phyloP scores from a whole-genome alignment of 2,113 vertebrate species.

The Gnathonemus echidnorhynchus region DNA sequence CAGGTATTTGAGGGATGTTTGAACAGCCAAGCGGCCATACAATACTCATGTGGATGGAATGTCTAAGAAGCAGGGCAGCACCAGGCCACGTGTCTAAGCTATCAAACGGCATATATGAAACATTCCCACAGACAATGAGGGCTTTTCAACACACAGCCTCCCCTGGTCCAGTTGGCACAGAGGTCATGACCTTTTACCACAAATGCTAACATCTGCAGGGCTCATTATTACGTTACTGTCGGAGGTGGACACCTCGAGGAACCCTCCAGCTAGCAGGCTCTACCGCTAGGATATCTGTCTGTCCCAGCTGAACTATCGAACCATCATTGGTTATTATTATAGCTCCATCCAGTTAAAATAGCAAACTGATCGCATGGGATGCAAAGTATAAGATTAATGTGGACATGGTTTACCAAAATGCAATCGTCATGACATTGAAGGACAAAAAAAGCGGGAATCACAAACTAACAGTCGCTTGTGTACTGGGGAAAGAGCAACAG shows the following conservation, averaged over 20 bases:
- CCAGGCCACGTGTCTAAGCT: conserved; percentile 22
- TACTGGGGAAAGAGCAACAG: not conserved
- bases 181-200: conserved; percentile 46
- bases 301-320: not conserved
- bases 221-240: conserved; percentile 43
- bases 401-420: not conserved
- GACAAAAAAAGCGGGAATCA: not conserved
- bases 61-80: not conserved
- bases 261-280: not conserved
- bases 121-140: conserved; percentile 13
- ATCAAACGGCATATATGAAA: conserved; percentile 15
- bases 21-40: not conserved
- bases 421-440: not conserved
- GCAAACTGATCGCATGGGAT: not conserved
- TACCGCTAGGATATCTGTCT: not conserved
- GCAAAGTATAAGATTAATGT: not conserved
- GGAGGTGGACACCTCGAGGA: not conserved
- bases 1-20: conserved; percentile 11
- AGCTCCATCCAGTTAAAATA: not conserved
- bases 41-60: conserved; percentile 27
- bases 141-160: conserved; percentile 37
- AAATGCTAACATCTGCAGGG: conserved; percentile 42
- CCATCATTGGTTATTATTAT: not conserved
- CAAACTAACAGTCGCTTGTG: not conserved
- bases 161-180: conserved; percentile 37